phyloP scores from a whole-genome alignment of 1,140 invertebrate species.

The Nephotettix cincticeps region DNA sequence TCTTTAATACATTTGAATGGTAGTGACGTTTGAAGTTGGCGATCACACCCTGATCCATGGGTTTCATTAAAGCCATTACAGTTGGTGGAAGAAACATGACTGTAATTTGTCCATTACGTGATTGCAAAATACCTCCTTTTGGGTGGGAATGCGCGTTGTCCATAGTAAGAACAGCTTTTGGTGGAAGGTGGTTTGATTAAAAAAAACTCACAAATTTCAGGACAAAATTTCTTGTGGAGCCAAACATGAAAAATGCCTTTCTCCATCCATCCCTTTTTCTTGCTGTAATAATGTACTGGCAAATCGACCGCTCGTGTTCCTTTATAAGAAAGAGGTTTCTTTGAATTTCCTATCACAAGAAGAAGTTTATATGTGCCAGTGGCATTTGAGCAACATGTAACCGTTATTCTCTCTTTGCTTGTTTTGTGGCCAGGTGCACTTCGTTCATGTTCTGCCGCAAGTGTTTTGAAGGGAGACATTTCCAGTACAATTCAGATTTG shows the following conservation, averaged over 20 bases:
- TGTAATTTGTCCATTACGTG: conserved; percentile 14
- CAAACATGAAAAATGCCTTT: background rate
- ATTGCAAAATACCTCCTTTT: conserved; percentile 16
- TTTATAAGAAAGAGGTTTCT: conserved; percentile 34
- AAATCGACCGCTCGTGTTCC: conserved; percentile 9
- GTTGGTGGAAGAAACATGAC: conserved; percentile 10
- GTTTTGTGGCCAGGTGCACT: conserved; percentile 42
- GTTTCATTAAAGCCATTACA: too few relatives aligned
- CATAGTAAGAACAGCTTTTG: background rate
- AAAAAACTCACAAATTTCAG: too few relatives aligned
- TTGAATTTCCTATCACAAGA: conserved; percentile 46
- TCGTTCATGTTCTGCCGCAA: conserved; percentile 40
- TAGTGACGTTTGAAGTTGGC: background rate
- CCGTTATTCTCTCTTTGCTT: conserved; percentile 45
- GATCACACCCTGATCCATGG: background rate
- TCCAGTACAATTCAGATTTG: conserved; percentile 47
- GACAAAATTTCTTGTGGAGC: background rate
- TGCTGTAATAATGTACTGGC: conserved; percentile 13
- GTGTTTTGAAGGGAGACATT: conserved; percentile 44
- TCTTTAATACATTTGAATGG: background rate
- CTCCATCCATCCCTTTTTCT: conserved; percentile 22
- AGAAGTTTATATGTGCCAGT: conserved; percentile 43
- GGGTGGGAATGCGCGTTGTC: conserved; percentile 22
- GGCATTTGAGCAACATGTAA: conserved; percentile 44
- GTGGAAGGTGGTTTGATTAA: background rate